Evolutionary conservation across 2,113 vertebrate genomes (phyloP), one percentile per base, ranked within the genome.

Genomic region (Mobula hypostoma): DNA sequence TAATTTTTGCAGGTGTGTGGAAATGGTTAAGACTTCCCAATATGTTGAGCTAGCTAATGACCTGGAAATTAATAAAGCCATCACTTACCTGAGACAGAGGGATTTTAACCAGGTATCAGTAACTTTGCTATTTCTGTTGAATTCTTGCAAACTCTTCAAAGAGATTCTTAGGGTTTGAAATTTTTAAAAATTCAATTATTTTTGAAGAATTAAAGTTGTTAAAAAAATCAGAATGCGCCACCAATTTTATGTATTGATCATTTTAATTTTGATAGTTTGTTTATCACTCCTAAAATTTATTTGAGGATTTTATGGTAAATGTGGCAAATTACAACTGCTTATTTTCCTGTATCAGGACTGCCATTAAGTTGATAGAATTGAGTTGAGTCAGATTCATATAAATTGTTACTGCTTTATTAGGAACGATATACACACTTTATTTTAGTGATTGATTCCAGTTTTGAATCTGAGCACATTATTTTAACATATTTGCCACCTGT

Each of bases 61-160:
- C 94, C 95, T 99, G 94, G 99, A 99, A 96, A 99, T 99, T 95
- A 99, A 98, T 96, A 99, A 99, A 97, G 99, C 99, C 94, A 98
- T 99, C 95, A 99, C 98, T n/a, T 99, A 98, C 95, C 96, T 99
- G 94, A 97, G 98, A 95, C 98, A 99, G 95, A 98, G 97, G 95
- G 98, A 99, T 95, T 99, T 98, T 95, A 98, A 97, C 94, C 98
- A 99, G 97, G 99, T 99, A 97, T 95, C 95, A 66, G 94, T 9
- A 94, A 7, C 56, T 48, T 4, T 56, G 58, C 94, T 94, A 32
- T 76, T 83, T 68, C 80, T 90, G 15, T 72, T 93, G 27, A 40
- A 74, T 70, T 27, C 0, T 29, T 80, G n/a, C 24, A 70, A 87
- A 66, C 11, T 63, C 2, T 80, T 61, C 61, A 27, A n/a, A 63